These are phyloP conservation scores for Poliocrania exsul DNA, from an alignment of 2,797 vertebrate genomes.

Conservation along the genomic window DNA sequence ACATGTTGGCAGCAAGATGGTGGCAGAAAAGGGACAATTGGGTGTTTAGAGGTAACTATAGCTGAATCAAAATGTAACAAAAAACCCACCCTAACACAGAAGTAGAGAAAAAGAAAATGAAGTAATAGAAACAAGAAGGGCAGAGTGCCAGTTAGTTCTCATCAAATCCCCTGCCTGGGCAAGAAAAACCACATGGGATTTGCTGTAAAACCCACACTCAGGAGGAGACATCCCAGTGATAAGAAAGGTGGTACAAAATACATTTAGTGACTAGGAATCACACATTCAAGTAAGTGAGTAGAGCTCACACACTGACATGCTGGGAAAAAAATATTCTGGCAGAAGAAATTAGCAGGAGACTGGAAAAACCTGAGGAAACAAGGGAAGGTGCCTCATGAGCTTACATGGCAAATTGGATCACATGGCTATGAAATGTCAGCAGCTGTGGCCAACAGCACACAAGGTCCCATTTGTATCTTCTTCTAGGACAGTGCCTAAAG, in stretches of 20 bases:
- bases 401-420: neutral
- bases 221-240: neutral
- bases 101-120: neutral
- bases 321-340: neutral
- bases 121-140: neutral
- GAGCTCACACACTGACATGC: neutral
- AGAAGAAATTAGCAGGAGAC: neutral
- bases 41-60: neutral
- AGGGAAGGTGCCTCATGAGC: neutral
- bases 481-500: neutral
- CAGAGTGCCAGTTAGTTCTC: neutral
- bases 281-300: neutral
- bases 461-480: neutral
- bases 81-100: accelerated
- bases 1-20: neutral
- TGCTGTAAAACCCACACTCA: neutral
- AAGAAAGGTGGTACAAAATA: neutral
- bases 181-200: neutral
- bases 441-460: neutral
- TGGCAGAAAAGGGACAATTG: neutral
- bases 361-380: neutral
- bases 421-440: neutral
- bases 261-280: neutral
- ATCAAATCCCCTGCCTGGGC: neutral
- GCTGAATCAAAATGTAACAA: neutral